Conservation (phyloP, 1,140 invertebrate species). For the Polypedilum vanderplanki region DNA sequence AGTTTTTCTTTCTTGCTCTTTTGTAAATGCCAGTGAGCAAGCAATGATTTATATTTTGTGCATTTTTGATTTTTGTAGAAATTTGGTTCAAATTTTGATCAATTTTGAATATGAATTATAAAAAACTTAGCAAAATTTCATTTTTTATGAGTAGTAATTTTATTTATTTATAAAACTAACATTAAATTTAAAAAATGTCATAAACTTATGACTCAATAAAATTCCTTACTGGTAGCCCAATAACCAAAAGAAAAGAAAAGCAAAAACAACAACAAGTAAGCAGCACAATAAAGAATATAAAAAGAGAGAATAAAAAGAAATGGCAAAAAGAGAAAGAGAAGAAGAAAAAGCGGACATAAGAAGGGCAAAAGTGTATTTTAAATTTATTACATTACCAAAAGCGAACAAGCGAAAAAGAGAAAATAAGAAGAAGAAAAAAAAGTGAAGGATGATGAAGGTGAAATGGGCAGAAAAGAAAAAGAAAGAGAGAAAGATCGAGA, state of each 20-base stretch:
- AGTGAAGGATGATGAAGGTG: slow-evolving; percentile 4
- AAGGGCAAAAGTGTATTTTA: slow-evolving; percentile 13
- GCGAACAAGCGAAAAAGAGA: background rate
- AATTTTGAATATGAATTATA: no score
- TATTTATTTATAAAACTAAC: no score
- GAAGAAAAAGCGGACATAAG: slow-evolving; percentile 4
- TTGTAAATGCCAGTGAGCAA: no score
- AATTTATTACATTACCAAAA: background rate
- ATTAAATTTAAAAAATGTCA: no score
- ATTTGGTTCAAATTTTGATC: no score
- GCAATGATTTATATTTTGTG: no score
- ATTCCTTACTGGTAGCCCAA: no score
- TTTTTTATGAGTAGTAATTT: no score
- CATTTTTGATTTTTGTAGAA: no score
- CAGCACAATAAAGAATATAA: background rate
- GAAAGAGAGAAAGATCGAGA: background rate
- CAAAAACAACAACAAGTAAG: background rate
- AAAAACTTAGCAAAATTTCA: no score
- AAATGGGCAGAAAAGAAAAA: background rate
- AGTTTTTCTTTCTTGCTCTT: no score
- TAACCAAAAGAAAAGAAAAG: background rate
- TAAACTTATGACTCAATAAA: no score
- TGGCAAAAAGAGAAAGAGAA: background rate
- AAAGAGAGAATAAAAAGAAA: background rate
- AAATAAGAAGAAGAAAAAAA: background rate